Evolutionary conservation across 2,888 invertebrate genomes (phyloP), one percentile per base, ranked within the genome.

Genomic region (Allophyes oxyacanthae): DNA sequence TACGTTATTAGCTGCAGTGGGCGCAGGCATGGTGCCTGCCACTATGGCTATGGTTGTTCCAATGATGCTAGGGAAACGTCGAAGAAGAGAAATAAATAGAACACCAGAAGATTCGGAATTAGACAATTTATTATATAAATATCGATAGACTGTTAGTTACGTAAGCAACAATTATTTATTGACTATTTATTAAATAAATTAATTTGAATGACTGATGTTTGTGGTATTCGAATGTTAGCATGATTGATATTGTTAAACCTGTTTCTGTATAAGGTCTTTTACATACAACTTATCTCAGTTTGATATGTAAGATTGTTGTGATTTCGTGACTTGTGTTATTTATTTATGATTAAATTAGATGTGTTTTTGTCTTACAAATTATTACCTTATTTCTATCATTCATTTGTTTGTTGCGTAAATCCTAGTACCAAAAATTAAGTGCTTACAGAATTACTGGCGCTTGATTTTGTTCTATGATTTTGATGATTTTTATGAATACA

Each of bases 31-130:
- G 96, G 94, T 97, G 14, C 97, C 97, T 6, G 97, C 97, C 0
- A 96, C 97, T 0, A 96, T 97, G 96, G 97, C 97, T 0, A 96
- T 97, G 96, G 94, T 97, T 69, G 96, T 97, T 33, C 97, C 97
- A 0, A 96, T 97, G 95, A 96, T 97, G 84, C 90, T 97, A 58
- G 96, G 96, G 7, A 82, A 88, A 70, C 85, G 91, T n/a, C 77
- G 88, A 65, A 88, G 88, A 77, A 81, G 91, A 66, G 87, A 87
- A 34, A 62, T 86, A 33, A 74, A 53, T 50, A 64, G 46, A 63
- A 68, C 58, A 20, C 60, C 74, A 40, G 68, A 75, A 60, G 62
- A 81, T 51, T 54, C 77, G 41, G 68, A 85, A 74, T 61, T 86
- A 67, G 76, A 85, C n/a, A 77, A 82, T 53, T 58, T 86, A 64